phyloP scores from a whole-genome alignment of 2,888 invertebrate species.

The Brenthis hecate region DNA sequence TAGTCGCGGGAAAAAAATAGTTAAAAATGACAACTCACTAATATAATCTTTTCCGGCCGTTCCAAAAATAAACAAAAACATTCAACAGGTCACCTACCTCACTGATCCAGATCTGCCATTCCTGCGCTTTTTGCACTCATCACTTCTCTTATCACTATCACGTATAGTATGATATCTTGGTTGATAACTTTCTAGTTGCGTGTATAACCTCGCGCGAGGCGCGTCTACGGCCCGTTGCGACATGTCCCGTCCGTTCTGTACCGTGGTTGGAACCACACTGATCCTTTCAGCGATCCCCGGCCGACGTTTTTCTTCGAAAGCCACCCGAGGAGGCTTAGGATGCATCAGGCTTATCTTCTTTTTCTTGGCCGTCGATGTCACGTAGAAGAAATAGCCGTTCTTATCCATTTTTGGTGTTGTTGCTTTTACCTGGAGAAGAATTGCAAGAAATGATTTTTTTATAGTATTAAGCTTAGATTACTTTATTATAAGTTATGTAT shows the following conservation, averaged over 20 bases:
- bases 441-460: too few species aligned
- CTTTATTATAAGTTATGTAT: too few species aligned
- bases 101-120: conserved; percentile 61
- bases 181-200: conserved; percentile 80
- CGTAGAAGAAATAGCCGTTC: conserved; percentile 78
- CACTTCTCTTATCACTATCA: conserved; percentile 76
- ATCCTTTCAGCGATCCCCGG: conserved; percentile 70
- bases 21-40: too few species aligned
- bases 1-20: too few species aligned
- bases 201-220: conserved; percentile 73
- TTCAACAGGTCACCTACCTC: conserved; percentile 56
- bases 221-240: conserved; percentile 61
- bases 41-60: too few species aligned
- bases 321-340: conserved; percentile 72
- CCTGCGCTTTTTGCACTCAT: conserved; percentile 68
- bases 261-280: conserved; percentile 66
- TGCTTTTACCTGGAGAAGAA: conserved; percentile 67
- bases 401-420: conserved; percentile 77
- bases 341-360: conserved; percentile 80
- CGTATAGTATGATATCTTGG: conserved; percentile 78
- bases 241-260: conserved; percentile 64
- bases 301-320: conserved; percentile 72
- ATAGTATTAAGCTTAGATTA: too few species aligned
- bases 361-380: conserved; percentile 77
- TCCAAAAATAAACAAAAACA: conserved; percentile 20